Evolutionary conservation across 2,888 invertebrate species (phyloP).

Genomic region (Conistra vaccinii): DNA sequence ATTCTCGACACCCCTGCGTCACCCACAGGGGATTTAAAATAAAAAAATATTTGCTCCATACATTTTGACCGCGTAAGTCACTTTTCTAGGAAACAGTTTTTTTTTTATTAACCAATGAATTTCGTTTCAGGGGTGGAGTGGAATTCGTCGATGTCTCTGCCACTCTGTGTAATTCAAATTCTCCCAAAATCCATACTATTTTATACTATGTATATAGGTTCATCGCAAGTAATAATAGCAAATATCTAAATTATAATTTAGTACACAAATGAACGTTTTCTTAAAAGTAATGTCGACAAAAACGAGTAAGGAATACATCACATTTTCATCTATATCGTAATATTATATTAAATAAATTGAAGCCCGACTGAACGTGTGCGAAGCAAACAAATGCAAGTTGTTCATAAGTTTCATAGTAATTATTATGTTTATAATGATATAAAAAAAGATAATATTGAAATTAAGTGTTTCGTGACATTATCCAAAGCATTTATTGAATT

Average conservation of each 20-base stretch:
- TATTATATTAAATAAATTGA: slow-evolving; percentile 48
- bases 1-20: too few relatives aligned
- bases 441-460: neutral
- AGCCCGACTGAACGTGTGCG: slow-evolving; percentile 45
- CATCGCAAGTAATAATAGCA: slow-evolving; percentile 54
- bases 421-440: neutral
- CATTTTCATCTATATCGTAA: slow-evolving; percentile 28
- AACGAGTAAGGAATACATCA: slow-evolving; percentile 46
- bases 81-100: too few relatives aligned
- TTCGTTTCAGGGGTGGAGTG: too few relatives aligned
- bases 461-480: neutral
- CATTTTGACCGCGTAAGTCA: too few relatives aligned
- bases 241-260: slow-evolving; percentile 50
- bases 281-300: slow-evolving; percentile 55
- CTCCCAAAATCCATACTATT: neutral
- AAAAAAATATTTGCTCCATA: too few relatives aligned
- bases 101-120: too few relatives aligned
- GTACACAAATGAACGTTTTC: slow-evolving; percentile 36
- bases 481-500: neutral
- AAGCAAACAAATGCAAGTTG: slow-evolving; percentile 27
- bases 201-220: slow-evolving; percentile 1
- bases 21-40: too few relatives aligned
- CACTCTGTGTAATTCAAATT: neutral
- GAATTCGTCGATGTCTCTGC: neutral
- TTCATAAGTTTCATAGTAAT: slow-evolving; percentile 1